Evolutionary conservation across 2,888 invertebrate genomes (phyloP).

Genomic region (Chaitophorus viminalis): DNA sequence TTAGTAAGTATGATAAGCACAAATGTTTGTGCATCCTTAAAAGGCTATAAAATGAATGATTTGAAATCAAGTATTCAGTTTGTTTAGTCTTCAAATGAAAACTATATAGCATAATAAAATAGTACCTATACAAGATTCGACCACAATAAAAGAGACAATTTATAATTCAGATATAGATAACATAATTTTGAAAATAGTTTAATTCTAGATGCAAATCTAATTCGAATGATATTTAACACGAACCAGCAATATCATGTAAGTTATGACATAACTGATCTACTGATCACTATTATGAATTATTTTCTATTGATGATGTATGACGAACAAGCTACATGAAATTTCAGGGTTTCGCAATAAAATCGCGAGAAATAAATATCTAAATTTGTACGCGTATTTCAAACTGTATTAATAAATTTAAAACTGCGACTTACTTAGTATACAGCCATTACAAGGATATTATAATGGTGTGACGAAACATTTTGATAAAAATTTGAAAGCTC

Average conservation of each 20-base stretch:
- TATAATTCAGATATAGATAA: not conserved
- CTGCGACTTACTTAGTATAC: not conserved
- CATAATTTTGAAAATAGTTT: not conserved
- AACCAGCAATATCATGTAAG: not conserved
- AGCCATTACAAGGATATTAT: slow-evolving; percentile 13
- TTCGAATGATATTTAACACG: not conserved
- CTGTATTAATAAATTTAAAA: not conserved
- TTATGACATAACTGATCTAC: not conserved
- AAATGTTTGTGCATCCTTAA: too few species aligned
- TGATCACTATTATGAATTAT: not conserved
- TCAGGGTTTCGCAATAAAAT: not conserved
- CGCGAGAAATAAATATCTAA: not conserved
- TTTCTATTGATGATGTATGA: not conserved
- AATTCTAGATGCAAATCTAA: not conserved
- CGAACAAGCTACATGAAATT: not conserved
- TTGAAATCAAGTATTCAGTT: too few species aligned
- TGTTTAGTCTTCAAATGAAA: too few species aligned
- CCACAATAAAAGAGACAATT: not conserved
- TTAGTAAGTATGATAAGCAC: too few species aligned
- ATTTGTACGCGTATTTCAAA: not conserved
- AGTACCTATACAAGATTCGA: too few species aligned
- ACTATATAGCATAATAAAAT: too few species aligned
- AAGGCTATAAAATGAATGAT: too few species aligned
- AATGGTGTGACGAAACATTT: slow-evolving; percentile 39
- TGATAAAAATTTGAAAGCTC: slow-evolving; percentile 56